Base-by-base conservation (phyloP, 1,140 invertebrate genomes). In the Micrasema longulum region DNA sequence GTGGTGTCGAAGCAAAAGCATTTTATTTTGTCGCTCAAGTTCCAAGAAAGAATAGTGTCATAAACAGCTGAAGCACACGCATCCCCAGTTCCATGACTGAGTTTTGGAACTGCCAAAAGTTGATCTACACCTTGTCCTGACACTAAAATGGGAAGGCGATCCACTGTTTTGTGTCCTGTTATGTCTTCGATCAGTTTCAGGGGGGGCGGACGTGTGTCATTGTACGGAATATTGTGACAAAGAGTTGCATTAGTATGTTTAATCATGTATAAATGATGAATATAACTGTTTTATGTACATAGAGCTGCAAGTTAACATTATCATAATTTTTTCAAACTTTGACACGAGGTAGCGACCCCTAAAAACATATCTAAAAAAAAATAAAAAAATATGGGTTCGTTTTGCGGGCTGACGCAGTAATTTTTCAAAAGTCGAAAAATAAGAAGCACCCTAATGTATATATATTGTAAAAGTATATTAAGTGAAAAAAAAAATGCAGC, bases 81-180 rank as follows among this genome's bases (percentile, higher is more conserved):
- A 50, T 72, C 16, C 5, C 79, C 77, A 18, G 74, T 80, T 65
- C 75, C 76, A 72, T 47, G 70, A 10, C 45, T 16, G 1, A 78
- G 43, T 77, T 76, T 75, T 53, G 78, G 79, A 35, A 79, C 75
- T 14, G 72, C 68, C 0, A 81, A 53, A 41, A 80, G 63, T 73
- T 81, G 74, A 70, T 77, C 73, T 16, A 76, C 73, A 68, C 26
- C 26, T 31, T 31, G 26, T 31, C 26, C 26, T 31, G 77, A 77
- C 20, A 80, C 75, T 9, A 80, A 60, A 55, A 80, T 74, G 16
- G 78, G 76, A 10, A 81, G 72, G 10, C 79, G 70, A 73, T 80
- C 77, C 16, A 77, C 73, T 57, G 64, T 77, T 69, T 77, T 18
- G 35, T 69, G 69, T 65, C 72, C 74, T 18, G 71, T 71, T 36